Evolutionary conservation across 2,113 vertebrate species (phyloP), one percentile per base, ranked within the genome.

Genomic region (Phalacrocorax carbo): DNA sequence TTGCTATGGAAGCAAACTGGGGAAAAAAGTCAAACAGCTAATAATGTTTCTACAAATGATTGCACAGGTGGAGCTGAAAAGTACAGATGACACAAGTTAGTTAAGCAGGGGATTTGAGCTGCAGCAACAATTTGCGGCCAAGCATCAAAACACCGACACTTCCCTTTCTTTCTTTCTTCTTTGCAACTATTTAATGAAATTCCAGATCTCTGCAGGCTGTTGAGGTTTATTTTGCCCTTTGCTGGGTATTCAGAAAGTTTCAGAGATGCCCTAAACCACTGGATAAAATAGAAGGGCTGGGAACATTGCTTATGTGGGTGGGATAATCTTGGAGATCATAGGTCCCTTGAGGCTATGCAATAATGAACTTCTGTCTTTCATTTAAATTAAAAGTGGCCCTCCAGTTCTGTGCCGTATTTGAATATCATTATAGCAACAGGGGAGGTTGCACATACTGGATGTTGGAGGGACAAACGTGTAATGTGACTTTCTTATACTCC

Each of bases 1-100:
- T 97, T 97, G 95, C 96, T 96, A 97, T 97, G 97, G 97, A 97
- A 97, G 96, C 95, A 95, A 97, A 93, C 83, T 29, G 40, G 82
- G 65, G 75, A 5, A 88, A 90, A 87, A 95, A 95, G 93, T 61
- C 85, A 95, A 96, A 91, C 54, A 58, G 82, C 94, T 97, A 96
- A 97, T 97, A 95, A 95, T 91, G 91, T 96, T 96, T 96, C 96
- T 96, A 90, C 93, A 94, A 96, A 96, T 90, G 95, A 96, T 96
- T 95, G 95, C 90, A 95, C 94, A 93, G 91, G 96, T 96, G 94
- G 83, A 95, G 86, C 91, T 93, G 93, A 93, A 83, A 96, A 90
- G 90, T 96, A 80, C 75, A 92, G 90, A 96, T 95, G 93, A 96
- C 93, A 96, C 71, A 81, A 79, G 78, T 96, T 97, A 81, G 94